Conservation (phyloP, 2,113 vertebrate genomes). For the Gambusia affinis region DNA sequence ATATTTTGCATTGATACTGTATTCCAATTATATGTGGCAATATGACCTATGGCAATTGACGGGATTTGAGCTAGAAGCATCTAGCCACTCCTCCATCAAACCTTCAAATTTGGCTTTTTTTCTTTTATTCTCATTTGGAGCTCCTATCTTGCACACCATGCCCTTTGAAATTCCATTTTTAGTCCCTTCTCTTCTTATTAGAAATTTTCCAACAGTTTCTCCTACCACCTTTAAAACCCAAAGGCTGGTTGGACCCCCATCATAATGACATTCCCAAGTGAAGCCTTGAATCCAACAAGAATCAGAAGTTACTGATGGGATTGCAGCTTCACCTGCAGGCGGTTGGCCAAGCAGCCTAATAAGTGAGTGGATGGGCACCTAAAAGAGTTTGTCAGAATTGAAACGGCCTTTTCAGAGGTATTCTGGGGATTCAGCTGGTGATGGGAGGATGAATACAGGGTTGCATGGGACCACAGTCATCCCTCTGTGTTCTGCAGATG, state of each 20-base stretch:
- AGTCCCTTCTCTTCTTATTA: constrained; percentile 51
- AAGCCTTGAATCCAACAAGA: constrained; percentile 57
- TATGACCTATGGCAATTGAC: not conserved
- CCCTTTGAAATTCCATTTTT: constrained; percentile 29
- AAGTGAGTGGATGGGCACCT: constrained; percentile 67
- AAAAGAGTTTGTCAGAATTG: constrained; percentile 64
- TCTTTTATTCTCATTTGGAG: constrained; percentile 1
- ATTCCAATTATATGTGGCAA: not conserved
- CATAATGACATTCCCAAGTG: constrained; percentile 49
- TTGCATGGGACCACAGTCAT: constrained; percentile 63
- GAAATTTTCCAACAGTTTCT: constrained; percentile 53
- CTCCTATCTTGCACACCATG: constrained; percentile 14
- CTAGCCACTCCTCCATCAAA: not conserved
- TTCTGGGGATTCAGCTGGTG: constrained; percentile 63
- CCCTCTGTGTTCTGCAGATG: constrained; percentile 68
- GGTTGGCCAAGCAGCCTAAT: constrained; percentile 51
- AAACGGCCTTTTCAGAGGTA: constrained; percentile 44
- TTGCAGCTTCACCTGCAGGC: constrained; percentile 45
- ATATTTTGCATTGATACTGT: not conserved
- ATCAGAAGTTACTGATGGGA: constrained; percentile 58
- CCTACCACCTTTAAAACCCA: constrained; percentile 40
- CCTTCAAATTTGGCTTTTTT: constrained; percentile 2
- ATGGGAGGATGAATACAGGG: constrained; percentile 57
- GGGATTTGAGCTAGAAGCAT: not conserved
- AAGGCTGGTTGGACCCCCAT: constrained; percentile 42